A percentile compares a stretch with the other conserved stretches of the same genome.
phyloP scores from a whole-genome alignment of 2,888 invertebrate genomes.

The Therioaphis trifolii region DNA sequence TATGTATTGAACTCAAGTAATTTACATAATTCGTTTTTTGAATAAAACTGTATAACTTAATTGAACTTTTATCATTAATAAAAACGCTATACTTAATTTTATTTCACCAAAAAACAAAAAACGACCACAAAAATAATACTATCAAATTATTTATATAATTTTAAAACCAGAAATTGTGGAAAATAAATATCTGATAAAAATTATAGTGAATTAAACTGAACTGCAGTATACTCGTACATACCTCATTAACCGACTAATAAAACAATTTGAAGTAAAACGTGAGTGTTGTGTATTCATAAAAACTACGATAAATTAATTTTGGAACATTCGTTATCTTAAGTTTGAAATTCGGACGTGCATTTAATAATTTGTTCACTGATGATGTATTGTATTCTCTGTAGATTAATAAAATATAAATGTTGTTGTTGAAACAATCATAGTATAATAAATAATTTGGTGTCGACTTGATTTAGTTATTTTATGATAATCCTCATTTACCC shows the following conservation, averaged over 20 bases:
- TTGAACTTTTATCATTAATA: background rate
- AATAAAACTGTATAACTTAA: background rate
- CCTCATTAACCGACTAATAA: no score
- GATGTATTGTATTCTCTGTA: background rate
- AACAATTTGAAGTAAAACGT: background rate
- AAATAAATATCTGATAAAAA: no score
- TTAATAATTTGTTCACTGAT: background rate
- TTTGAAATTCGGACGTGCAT: background rate
- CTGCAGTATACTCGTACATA: background rate
- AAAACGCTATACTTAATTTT: background rate
- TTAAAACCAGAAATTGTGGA: no score
- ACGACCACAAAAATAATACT: no score
- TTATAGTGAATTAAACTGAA: no score
- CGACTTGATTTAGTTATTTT: slow-evolving; percentile 30
- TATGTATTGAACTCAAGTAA: background rate
- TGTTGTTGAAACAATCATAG: slow-evolving; percentile 6
- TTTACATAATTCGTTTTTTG: background rate
- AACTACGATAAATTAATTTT: background rate
- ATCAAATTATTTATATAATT: no score
- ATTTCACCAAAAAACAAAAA: no score
- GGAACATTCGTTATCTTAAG: background rate
- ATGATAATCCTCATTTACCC: slow-evolving; percentile 40
- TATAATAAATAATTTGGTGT: background rate
- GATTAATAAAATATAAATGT: slow-evolving; percentile 4
- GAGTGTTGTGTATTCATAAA: background rate